Evolutionary conservation across 2,888 invertebrate species (phyloP).

Genomic region (Trichopria drosophilae): DNA sequence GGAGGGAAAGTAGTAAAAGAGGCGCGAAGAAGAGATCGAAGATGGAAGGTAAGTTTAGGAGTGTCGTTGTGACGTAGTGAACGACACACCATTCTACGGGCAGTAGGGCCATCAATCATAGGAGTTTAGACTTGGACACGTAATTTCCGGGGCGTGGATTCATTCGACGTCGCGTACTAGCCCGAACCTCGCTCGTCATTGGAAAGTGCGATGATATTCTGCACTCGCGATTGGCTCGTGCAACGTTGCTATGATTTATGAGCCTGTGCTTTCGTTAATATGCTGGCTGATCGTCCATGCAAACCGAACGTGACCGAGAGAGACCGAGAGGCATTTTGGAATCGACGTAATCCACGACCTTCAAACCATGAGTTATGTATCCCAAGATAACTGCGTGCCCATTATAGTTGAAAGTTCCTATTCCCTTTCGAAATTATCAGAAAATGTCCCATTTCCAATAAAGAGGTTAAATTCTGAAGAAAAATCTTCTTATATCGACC

Average conservation of each 20-base stretch:
- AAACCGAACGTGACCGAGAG: too few species aligned
- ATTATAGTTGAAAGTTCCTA: too few species aligned
- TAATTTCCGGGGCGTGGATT: slow-evolving; percentile 58
- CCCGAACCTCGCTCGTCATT: neutral
- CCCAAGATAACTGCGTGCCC: too few species aligned
- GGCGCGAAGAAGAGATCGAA: slow-evolving; percentile 1
- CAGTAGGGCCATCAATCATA: slow-evolving; percentile 55
- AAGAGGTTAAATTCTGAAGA: too few species aligned
- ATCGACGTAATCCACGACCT: too few species aligned
- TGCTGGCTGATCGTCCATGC: slow-evolving; percentile 21
- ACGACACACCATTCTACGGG: slow-evolving; percentile 29
- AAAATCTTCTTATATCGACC: too few species aligned
- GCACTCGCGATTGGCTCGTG: slow-evolving; percentile 46
- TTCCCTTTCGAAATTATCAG: too few species aligned
- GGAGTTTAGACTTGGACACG: slow-evolving; percentile 57
- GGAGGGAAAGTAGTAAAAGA: neutral
- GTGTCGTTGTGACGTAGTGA: slow-evolving; percentile 20
- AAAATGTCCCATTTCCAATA: too few species aligned
- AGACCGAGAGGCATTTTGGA: too few species aligned
- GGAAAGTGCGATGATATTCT: slow-evolving; percentile 21
- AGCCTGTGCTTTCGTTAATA: slow-evolving; percentile 49
- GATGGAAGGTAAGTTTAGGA: neutral
- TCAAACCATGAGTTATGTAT: too few species aligned
- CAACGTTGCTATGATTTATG: slow-evolving; percentile 47
- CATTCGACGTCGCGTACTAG: slow-evolving; percentile 45